phyloP scores from a whole-genome alignment of 2,797 vertebrate species.

The Rachycentron canadum region DNA sequence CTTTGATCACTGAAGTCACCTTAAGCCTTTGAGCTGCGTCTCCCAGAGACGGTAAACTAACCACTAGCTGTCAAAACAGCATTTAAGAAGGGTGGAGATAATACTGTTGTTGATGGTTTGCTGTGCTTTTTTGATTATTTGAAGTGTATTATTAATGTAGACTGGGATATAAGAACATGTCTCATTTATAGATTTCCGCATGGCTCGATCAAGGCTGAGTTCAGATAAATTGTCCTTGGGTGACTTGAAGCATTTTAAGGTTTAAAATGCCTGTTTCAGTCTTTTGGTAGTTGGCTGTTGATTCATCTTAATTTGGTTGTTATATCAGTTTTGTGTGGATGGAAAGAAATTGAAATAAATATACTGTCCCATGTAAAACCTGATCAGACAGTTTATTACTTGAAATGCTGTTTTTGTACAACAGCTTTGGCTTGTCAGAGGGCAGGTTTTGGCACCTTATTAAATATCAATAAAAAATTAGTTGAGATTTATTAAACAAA shows the following conservation, averaged over 20 bases:
- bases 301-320: constrained; percentile 19
- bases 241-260: constrained; percentile 48
- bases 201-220: constrained; percentile 16
- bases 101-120: constrained; percentile 38
- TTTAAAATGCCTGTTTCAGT: constrained; percentile 32
- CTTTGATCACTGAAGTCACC: constrained; percentile 45
- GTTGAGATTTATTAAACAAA: not conserved
- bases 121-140: constrained; percentile 50
- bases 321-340: constrained; percentile 35
- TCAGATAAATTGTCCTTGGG: constrained; percentile 34
- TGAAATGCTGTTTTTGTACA: not conserved
- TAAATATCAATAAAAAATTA: not conserved
- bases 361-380: constrained; percentile 6
- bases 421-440: not conserved
- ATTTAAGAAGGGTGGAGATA: not conserved
- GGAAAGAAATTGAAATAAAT: constrained; percentile 41
- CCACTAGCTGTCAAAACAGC: constrained; percentile 42
- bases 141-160: constrained; percentile 20
- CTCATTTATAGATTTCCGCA: constrained; percentile 22
- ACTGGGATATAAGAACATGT: not conserved
- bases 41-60: constrained; percentile 27
- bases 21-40: constrained; percentile 36
- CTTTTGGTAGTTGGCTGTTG: constrained; percentile 2
- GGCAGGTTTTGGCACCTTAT: not conserved
- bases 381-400: not conserved